phyloP scores from a whole-genome alignment of 2,797 vertebrate species.

The Triplophysa bombifrons region DNA sequence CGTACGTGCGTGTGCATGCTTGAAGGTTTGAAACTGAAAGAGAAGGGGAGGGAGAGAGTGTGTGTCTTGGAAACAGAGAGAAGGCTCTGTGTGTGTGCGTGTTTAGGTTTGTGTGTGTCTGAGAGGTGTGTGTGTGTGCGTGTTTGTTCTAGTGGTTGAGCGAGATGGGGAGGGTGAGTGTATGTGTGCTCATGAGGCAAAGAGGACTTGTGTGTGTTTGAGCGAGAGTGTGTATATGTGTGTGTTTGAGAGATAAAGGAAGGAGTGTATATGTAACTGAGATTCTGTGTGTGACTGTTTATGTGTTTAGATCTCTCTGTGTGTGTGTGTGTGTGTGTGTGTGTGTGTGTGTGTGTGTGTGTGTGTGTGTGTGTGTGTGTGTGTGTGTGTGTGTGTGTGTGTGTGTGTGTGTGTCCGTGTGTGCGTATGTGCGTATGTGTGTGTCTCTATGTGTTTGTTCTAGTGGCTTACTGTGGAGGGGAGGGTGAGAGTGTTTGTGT shows the following conservation, averaged over 20 bases:
- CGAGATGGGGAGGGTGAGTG: slow-evolving; percentile 61
- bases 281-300: slow-evolving; percentile 44
- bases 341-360: slow-evolving; percentile 31
- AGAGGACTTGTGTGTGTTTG: slow-evolving; percentile 63
- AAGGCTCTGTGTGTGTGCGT: slow-evolving; percentile 60
- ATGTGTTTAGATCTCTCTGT: slow-evolving; percentile 45
- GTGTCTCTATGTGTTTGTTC: slow-evolving; percentile 63
- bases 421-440: slow-evolving; percentile 41
- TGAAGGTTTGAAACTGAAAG: slow-evolving; percentile 68
- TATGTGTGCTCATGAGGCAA: slow-evolving; percentile 72
- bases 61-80: slow-evolving; percentile 72
- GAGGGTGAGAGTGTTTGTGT: slow-evolving; percentile 66
- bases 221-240: slow-evolving; percentile 56
- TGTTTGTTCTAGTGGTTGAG: slow-evolving; percentile 60
- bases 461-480: slow-evolving; percentile 52
- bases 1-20: slow-evolving; percentile 58
- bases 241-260: slow-evolving; percentile 58
- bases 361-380: slow-evolving; percentile 60
- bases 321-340: slow-evolving; percentile 16
- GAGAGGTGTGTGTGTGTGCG: slow-evolving; percentile 63
- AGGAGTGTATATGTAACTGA: slow-evolving; percentile 59
- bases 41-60: slow-evolving; percentile 61
- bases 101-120: slow-evolving; percentile 41
- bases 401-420: slow-evolving; percentile 41
- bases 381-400: slow-evolving; percentile 9